Percentiles rank a stretch among this genome's conserved stretches.
Evolutionary conservation across 2,888 invertebrate species (phyloP).

Genomic region (Schizotus pectinicornis): DNA sequence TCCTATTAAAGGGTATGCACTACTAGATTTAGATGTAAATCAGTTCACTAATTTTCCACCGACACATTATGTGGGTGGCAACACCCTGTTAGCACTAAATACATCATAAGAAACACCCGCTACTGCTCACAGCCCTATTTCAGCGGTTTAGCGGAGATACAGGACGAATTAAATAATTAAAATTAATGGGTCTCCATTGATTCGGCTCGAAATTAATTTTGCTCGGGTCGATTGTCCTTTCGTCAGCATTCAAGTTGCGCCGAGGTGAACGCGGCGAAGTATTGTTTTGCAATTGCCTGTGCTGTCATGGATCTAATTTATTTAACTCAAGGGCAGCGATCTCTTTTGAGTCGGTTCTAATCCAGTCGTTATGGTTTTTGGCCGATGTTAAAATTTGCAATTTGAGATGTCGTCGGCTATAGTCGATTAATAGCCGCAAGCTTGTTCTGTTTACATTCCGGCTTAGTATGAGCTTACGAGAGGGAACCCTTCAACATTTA

Average conservation of each 20-base stretch:
- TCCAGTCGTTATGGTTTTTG: constrained; percentile 31
- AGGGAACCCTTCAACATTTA: constrained; percentile 34
- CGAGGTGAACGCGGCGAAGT: not conserved
- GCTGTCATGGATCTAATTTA: constrained; percentile 15
- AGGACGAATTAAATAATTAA: constrained; percentile 9
- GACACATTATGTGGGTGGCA: constrained; percentile 33
- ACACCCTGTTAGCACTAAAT: constrained; percentile 32
- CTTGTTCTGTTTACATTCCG: constrained; percentile 36
- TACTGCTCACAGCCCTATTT: constrained; percentile 6
- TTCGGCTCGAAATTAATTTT: not conserved
- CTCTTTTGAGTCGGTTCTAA: constrained; percentile 23
- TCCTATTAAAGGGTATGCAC: constrained; percentile 31
- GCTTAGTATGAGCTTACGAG: constrained; percentile 36
- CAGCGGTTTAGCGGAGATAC: constrained; percentile 10
- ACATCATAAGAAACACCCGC: constrained; percentile 31
- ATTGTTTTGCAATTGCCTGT: constrained; percentile 1
- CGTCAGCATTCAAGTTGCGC: not conserved
- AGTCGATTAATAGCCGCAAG: constrained; percentile 35
- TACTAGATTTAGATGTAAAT: constrained; percentile 34
- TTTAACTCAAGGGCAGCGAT: constrained; percentile 6
- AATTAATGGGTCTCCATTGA: constrained; percentile 4
- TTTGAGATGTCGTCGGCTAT: constrained; percentile 33
- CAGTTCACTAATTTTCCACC: constrained; percentile 33
- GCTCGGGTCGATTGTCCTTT: not conserved
- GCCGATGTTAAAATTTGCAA: constrained; percentile 33